Conservation (phyloP, 2,113 vertebrate genomes). For the Xyliphius kryptos region DNA sequence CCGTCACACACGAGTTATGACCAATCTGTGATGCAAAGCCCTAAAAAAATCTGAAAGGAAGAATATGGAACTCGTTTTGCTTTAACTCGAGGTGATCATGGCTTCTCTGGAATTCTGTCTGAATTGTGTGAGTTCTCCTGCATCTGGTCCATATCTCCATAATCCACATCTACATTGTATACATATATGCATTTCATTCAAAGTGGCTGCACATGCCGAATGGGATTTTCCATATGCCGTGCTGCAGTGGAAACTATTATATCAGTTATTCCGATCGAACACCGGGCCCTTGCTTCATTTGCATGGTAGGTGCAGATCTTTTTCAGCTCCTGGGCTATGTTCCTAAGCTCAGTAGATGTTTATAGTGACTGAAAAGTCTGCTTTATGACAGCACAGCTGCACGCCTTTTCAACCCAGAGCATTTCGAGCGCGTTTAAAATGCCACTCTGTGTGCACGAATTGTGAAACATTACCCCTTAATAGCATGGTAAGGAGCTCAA, state of each 20-base stretch:
- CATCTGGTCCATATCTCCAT: conserved; percentile 47
- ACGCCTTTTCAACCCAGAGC: too few relatives aligned
- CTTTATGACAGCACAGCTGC: too few relatives aligned
- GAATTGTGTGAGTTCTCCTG: conserved; percentile 26
- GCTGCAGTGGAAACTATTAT: conserved; percentile 48
- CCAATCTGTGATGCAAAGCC: background rate
- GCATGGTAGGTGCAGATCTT: background rate
- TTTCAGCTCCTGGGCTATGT: background rate
- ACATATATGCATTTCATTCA: conserved; percentile 46
- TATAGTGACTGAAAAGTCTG: too few relatives aligned
- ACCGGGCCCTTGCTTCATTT: conserved; percentile 17
- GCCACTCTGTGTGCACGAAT: too few relatives aligned
- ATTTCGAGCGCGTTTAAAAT: too few relatives aligned
- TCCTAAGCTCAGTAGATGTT: background rate
- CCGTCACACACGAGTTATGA: too few relatives aligned
- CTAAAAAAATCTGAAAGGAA: background rate
- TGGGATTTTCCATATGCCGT: conserved; percentile 33
- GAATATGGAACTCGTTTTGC: too few relatives aligned
- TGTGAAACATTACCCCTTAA: too few relatives aligned
- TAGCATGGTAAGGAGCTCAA: too few relatives aligned
- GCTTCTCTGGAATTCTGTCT: conserved; percentile 9
- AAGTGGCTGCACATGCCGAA: conserved; percentile 38
- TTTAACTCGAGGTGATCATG: too few relatives aligned
- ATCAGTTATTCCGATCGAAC: conserved; percentile 45
- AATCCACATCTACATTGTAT: conserved; percentile 42